A percentile compares a stretch with the other conserved stretches of the same genome.
phyloP scores from a whole-genome alignment of 1,140 invertebrate genomes.

The Monomorium pharaonis region DNA sequence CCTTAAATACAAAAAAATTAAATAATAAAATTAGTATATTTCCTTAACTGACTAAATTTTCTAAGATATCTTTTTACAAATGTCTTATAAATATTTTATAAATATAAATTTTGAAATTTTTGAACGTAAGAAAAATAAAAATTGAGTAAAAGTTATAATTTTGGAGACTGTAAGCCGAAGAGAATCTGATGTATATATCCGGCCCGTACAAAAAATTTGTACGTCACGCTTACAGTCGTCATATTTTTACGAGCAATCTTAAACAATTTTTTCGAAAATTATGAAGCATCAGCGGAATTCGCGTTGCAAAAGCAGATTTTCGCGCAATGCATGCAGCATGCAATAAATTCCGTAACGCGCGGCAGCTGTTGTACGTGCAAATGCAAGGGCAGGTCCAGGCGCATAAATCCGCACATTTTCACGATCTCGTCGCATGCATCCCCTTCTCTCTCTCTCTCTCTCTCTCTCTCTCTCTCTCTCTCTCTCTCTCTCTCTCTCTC shows the following conservation, averaged over 20 bases:
- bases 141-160: background rate
- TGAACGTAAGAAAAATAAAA: background rate
- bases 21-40: background rate
- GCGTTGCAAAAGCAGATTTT: constrained; percentile 31
- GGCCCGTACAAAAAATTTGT: background rate
- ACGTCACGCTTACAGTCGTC: background rate
- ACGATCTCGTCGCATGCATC: background rate
- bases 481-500: no score
- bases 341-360: constrained; percentile 59
- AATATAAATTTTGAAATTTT: background rate
- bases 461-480: constrained; percentile 26
- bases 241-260: constrained; percentile 31
- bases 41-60: background rate
- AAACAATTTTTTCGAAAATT: constrained; percentile 67
- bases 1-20: no score
- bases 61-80: background rate
- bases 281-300: constrained; percentile 58
- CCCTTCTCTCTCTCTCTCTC: background rate
- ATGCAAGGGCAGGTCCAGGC: constrained; percentile 23
- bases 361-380: constrained; percentile 45
- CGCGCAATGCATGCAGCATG: background rate
- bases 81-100: no score
- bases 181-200: no score
- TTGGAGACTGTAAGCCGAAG: background rate
- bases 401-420: constrained; percentile 28